Evolutionary conservation across 1,140 invertebrate species (phyloP).

Genomic region (Macrotrachela quadricornifera): DNA sequence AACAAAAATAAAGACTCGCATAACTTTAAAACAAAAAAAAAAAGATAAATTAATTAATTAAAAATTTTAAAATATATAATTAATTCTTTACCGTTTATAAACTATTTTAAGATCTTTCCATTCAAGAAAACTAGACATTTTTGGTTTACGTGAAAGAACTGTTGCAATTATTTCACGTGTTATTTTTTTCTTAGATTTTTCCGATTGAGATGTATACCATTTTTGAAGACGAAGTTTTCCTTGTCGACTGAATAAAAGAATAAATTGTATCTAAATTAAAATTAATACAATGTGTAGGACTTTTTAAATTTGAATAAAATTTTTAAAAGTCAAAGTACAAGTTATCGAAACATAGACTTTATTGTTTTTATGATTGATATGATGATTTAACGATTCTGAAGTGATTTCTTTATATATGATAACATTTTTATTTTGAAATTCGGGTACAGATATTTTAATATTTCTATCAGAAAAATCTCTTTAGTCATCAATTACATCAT

Average conservation of each 20-base stretch:
- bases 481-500: no score
- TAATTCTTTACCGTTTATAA: constrained; percentile 76
- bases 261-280: constrained; percentile 78
- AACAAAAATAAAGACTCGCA: no score
- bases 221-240: constrained; percentile 91
- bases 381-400: no score
- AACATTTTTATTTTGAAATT: no score
- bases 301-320: no score
- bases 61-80: background rate
- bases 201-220: constrained; percentile 56
- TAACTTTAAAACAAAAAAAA: constrained; percentile 23
- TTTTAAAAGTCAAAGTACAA: no score
- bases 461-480: no score
- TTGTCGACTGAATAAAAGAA: constrained; percentile 96
- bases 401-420: no score
- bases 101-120: constrained; percentile 98
- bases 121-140: constrained; percentile 97
- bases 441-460: no score
- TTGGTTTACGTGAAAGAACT: constrained; percentile 86
- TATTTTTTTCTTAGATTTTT: constrained; percentile 77
- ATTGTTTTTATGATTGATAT: no score
- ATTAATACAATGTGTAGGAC: no score
- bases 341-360: no score
- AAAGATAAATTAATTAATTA: background rate
- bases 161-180: constrained; percentile 86